Conservation (phyloP, 2,888 invertebrate species). For the Eudasyphora cyanicolor region DNA sequence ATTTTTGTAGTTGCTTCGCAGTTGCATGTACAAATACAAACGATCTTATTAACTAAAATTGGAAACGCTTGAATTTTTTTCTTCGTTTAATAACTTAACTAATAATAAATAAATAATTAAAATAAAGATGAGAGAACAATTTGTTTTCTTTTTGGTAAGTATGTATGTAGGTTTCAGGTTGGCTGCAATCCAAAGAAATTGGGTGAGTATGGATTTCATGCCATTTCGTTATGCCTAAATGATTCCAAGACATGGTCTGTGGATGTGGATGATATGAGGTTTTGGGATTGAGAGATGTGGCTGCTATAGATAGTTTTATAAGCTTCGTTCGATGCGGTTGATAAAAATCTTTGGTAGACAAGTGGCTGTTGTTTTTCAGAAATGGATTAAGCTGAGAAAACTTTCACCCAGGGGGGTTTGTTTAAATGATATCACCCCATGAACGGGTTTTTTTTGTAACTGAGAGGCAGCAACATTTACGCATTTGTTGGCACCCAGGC, state of each 20-base stretch:
- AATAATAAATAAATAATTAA: background rate
- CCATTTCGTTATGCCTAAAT: slow-evolving; percentile 51
- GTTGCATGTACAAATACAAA: slow-evolving; percentile 10
- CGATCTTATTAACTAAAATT: slow-evolving; percentile 25
- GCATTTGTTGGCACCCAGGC: slow-evolving; percentile 80
- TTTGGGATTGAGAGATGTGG: background rate
- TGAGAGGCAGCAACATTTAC: slow-evolving; percentile 27
- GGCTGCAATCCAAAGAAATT: slow-evolving; percentile 5
- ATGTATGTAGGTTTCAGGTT: no score
- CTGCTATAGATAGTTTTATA: background rate
- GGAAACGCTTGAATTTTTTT: background rate
- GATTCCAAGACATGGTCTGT: slow-evolving; percentile 1
- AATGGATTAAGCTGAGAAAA: slow-evolving; percentile 22
- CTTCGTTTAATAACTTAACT: slow-evolving; percentile 22
- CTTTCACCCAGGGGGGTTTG: slow-evolving; percentile 36
- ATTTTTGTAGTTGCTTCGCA: background rate
- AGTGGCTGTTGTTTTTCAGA: background rate
- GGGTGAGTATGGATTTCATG: slow-evolving; percentile 11
- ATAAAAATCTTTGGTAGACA: slow-evolving; percentile 44
- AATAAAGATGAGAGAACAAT: background rate
- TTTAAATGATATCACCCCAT: background rate
- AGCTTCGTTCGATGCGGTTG: slow-evolving; percentile 19
- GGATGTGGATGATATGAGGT: background rate
- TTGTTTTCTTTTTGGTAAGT: background rate
- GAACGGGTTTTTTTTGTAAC: background rate